A percentile compares a stretch with the other conserved stretches of the same genome.
Evolutionary conservation across 2,797 vertebrate species (phyloP).

Genomic region (Falco novaeseelandiae): DNA sequence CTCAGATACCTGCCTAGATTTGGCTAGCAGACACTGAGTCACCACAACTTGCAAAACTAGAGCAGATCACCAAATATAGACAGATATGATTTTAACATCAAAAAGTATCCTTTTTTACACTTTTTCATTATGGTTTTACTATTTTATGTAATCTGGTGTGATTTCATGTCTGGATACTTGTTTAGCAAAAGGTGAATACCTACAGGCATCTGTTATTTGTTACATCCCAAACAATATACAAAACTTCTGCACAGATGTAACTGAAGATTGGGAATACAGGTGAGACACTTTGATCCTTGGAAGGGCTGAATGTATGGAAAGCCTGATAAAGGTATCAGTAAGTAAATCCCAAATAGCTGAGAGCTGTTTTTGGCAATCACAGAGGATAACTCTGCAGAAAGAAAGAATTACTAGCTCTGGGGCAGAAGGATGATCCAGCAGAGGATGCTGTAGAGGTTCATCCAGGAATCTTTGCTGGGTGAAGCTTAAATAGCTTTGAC

Average conservation of each 20-base stretch:
- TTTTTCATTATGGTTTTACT: neutral
- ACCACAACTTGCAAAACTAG: accelerated
- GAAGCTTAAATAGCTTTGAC: neutral
- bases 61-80: neutral
- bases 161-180: neutral
- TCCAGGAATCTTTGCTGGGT: neutral
- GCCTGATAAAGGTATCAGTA: neutral
- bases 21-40: neutral
- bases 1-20: neutral
- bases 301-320: neutral
- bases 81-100: too few relatives aligned
- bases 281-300: neutral
- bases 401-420: neutral
- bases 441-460: neutral
- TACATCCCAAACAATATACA: neutral
- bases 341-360: neutral
- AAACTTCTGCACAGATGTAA: neutral
- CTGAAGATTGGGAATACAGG: neutral
- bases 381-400: neutral
- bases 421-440: neutral
- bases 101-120: neutral
- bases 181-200: neutral
- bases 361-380: neutral
- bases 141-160: neutral
- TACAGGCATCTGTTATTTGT: neutral